These are phyloP conservation scores for Platyura marginata DNA, from an alignment of 1,140 invertebrate genomes.

Conservation along the genomic window DNA sequence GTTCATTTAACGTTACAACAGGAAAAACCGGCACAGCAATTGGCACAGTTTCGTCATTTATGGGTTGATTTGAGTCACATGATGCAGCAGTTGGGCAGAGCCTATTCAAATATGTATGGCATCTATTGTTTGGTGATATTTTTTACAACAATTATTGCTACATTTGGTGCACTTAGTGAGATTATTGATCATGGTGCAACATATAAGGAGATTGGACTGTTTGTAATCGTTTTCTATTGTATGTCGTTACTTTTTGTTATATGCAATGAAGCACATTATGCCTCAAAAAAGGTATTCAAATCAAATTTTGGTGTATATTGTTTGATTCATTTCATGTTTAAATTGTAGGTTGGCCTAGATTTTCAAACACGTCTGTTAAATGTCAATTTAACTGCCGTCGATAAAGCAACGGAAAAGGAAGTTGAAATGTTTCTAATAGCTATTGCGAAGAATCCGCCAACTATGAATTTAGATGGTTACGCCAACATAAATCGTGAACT, in stretches of 20 bases:
- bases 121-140: constrained; percentile 48
- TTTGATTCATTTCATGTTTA: constrained; percentile 2
- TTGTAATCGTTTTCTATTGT: constrained; percentile 45
- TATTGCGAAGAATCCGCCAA: constrained; percentile 46
- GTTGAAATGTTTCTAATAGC: constrained; percentile 52
- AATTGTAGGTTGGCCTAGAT: constrained; percentile 33
- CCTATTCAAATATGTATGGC: constrained; percentile 50
- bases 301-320: background rate
- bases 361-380: constrained; percentile 42
- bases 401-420: constrained; percentile 38
- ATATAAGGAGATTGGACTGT: constrained; percentile 44
- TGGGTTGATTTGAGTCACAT: constrained; percentile 50
- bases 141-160: constrained; percentile 45
- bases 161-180: constrained; percentile 44
- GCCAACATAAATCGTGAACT: constrained; percentile 44
- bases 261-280: constrained; percentile 46
- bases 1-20: constrained; percentile 35
- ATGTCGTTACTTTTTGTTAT: constrained; percentile 44
- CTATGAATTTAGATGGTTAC: constrained; percentile 48
- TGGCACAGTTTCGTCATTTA: constrained; percentile 40
- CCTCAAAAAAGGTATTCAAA: constrained; percentile 29
- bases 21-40: constrained; percentile 34
- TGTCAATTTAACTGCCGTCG: constrained; percentile 38
- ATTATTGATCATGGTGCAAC: constrained; percentile 45
- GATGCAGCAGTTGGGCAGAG: constrained; percentile 48